A percentile compares a stretch with the other conserved stretches of the same genome.
Evolutionary conservation across 2,113 vertebrate genomes (phyloP).

Genomic region (Cyprinodon tularosa): DNA sequence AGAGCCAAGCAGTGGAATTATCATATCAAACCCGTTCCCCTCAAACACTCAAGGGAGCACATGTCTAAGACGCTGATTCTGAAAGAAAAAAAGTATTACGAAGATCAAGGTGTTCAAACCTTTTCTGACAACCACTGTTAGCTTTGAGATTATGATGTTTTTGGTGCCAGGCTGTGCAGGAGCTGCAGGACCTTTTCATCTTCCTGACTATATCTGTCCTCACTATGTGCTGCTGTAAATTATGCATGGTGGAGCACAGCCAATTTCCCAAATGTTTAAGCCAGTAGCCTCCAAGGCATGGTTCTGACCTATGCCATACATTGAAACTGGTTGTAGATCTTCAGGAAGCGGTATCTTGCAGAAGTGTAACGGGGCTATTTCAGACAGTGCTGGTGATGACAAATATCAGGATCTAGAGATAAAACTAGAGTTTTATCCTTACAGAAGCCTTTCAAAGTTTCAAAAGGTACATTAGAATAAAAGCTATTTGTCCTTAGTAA

Average conservation of each 20-base stretch:
- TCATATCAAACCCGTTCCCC: constrained; percentile 75
- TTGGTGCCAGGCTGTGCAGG: constrained; percentile 17
- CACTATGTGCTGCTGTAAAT: constrained; percentile 42
- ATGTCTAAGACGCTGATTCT: constrained; percentile 39
- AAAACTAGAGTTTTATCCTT: background rate
- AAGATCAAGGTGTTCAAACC: constrained; percentile 68
- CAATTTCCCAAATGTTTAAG: constrained; percentile 67
- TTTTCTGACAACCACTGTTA: constrained; percentile 61
- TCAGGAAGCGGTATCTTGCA: background rate
- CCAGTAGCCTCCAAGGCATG: constrained; percentile 48
- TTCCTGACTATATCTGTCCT: constrained; percentile 45
- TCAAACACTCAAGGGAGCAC: constrained; percentile 50
- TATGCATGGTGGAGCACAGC: constrained; percentile 55
- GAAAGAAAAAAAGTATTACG: constrained; percentile 47
- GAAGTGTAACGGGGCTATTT: background rate
- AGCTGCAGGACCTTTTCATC: constrained; percentile 54
- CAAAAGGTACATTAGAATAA: background rate
- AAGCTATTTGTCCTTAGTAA: background rate
- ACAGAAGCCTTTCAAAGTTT: background rate
- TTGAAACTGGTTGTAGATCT: constrained; percentile 31
- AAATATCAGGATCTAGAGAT: background rate
- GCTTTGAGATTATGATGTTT: constrained; percentile 50
- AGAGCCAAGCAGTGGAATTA: constrained; percentile 72
- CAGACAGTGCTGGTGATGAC: background rate
- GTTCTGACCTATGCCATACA: constrained; percentile 33